Base-by-base conservation (phyloP, 2,113 vertebrate genomes). In the Pachyramphus minor region DNA sequence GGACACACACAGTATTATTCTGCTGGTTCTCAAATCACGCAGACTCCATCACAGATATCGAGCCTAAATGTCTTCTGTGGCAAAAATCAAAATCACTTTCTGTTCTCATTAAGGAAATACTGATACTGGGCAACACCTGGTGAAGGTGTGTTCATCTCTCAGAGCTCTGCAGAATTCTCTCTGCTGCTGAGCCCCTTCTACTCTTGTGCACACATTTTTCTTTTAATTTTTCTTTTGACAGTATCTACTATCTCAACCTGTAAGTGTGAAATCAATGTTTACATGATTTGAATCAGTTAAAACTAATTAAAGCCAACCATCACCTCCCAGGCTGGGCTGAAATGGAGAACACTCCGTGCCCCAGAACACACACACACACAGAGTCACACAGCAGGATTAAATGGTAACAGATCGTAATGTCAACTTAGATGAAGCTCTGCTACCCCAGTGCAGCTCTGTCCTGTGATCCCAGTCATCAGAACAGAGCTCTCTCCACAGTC, bases 221-320 rank as follows among this genome's bases (percentile, higher is more conserved):
- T 78, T 73, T 64, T 39, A 22, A 21, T 66, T 90, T 93, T 88
- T 72, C 74, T 68, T 87, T 78, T 78, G 84, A 84, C 68, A 68
- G 35, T 81, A 66, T 59, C 84, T 81, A 33, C 94, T 89, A 63
- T 73, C 53, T 94, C 25, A 79, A 24, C 75, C 47, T 71, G 16
- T 56, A 84, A 84, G 68, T 79, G 59, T 85, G 76, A 96, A 96
- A 92, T 92, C 71, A 84, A 80, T 59, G 58, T 94, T 94, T 93
- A 68, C 21, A 11, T 53, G 86, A 95, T 74, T 78, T 55, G 75
- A 94, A 87, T 11, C 62, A 76, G 62, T 79, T 84, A 84, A 93
- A 95, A 77, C 37, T 88, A 92, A 92, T 90, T 88, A 80, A 92
- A 89, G 42, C 20, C 74, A 87, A 66, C 73, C 1, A 0, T 77